Conservation (phyloP, 2,113 vertebrate species). For the Hoplias malabaricus region DNA sequence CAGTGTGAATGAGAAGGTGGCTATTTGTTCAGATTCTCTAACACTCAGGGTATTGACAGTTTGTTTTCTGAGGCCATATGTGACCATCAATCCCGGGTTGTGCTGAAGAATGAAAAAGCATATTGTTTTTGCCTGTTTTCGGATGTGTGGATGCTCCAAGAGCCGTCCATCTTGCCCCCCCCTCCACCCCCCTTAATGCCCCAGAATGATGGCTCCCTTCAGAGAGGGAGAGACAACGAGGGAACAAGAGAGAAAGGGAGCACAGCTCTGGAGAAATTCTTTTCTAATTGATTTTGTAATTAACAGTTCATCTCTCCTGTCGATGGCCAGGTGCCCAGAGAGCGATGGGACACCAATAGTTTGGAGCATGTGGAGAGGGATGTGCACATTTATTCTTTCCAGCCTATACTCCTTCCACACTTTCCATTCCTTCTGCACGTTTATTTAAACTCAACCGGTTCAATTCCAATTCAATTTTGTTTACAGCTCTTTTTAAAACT, state of each 20-base stretch:
- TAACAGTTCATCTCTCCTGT: constrained; percentile 88
- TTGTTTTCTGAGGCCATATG: constrained; percentile 95
- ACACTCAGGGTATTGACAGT: constrained; percentile 94
- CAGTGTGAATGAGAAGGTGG: constrained; percentile 86
- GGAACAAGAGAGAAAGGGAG: constrained; percentile 75
- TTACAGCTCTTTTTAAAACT: too few relatives aligned
- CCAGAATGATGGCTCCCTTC: constrained; percentile 85
- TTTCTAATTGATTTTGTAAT: constrained; percentile 94
- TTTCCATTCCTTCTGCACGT: too few relatives aligned
- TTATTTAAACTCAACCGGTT: too few relatives aligned
- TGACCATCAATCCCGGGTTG: constrained; percentile 93
- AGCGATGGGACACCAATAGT: constrained; percentile 76
- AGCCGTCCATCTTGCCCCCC: too few relatives aligned
- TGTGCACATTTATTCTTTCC: constrained; percentile 44
- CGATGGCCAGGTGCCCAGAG: constrained; percentile 74
- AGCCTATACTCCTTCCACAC: too few relatives aligned
- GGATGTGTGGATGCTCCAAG: constrained; percentile 80
- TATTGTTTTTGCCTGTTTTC: constrained; percentile 87
- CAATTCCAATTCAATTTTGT: too few relatives aligned
- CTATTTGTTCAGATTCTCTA: constrained; percentile 96
- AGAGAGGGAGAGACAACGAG: constrained; percentile 77
- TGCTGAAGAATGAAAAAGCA: constrained; percentile 92
- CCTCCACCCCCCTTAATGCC: constrained; percentile 77
- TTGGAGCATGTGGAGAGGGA: constrained; percentile 68
- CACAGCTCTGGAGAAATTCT: constrained; percentile 88